A percentile compares a stretch with the other conserved stretches of the same genome.
Conservation (phyloP, 2,113 vertebrate species). For the Lonchura striata region DNA sequence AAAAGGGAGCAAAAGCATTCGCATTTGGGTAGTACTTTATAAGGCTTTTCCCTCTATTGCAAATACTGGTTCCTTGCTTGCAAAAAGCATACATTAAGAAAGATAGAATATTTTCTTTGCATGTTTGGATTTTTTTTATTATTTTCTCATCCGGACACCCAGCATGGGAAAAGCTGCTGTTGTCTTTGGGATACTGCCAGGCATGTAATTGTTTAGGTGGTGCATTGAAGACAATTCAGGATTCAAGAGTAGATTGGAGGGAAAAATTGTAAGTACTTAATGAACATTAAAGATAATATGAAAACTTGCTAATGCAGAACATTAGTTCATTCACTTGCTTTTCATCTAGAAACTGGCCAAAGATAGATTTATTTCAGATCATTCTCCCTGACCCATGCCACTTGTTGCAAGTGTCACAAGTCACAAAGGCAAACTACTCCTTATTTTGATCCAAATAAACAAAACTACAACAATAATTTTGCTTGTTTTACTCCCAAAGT, state of each 20-base stretch:
- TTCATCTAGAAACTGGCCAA: slow-evolving; percentile 2
- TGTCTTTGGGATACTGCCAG: background rate
- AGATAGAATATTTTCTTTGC: background rate
- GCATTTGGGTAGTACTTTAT: background rate
- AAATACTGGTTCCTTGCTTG: background rate
- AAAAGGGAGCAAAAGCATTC: background rate
- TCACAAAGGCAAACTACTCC: background rate
- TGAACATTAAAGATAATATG: background rate
- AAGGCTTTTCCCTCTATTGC: background rate
- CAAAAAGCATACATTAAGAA: background rate
- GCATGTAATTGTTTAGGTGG: background rate
- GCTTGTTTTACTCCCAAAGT: background rate
- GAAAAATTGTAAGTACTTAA: background rate
- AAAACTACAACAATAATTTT: background rate
- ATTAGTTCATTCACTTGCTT: background rate
- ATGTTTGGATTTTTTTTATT: background rate
- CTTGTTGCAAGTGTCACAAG: background rate
- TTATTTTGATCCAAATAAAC: background rate
- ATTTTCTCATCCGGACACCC: background rate
- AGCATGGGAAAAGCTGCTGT: background rate
- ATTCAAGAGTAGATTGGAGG: background rate
- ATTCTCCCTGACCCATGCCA: background rate
- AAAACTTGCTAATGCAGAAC: background rate
- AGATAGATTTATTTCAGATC: background rate
- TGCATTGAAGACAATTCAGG: background rate